phyloP scores from a whole-genome alignment of 2,888 invertebrate species.

The Copidosoma aretas region DNA sequence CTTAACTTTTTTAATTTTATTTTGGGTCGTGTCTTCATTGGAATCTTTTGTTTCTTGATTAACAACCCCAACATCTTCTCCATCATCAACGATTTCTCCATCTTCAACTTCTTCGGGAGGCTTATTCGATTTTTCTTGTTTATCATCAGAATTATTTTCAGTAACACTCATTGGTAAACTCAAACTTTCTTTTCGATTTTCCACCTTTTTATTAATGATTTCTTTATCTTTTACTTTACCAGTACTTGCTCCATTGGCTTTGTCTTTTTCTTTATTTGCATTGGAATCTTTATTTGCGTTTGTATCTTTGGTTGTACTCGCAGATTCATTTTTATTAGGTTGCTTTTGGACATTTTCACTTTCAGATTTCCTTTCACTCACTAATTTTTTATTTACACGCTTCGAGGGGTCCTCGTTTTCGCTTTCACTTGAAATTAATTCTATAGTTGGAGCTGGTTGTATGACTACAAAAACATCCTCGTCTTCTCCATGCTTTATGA shows the following conservation, averaged over 20 bases:
- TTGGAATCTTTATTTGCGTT: neutral
- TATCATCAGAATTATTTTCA: conserved; percentile 25
- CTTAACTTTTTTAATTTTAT: conserved; percentile 35
- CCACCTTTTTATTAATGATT: conserved; percentile 21
- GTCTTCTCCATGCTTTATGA: conserved; percentile 52
- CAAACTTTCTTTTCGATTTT: conserved; percentile 11
- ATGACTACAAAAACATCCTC: conserved; percentile 60
- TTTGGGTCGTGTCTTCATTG: neutral
- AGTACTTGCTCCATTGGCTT: neutral
- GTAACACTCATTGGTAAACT: conserved; percentile 30
- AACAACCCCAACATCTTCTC: conserved; percentile 26
- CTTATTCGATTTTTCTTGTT: conserved; percentile 4
- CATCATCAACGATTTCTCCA: conserved; percentile 38
- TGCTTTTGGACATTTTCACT: conserved; percentile 21
- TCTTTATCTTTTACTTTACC: conserved; percentile 18
- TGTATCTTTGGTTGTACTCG: conserved; percentile 15
- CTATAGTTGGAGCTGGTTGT: conserved; percentile 58
- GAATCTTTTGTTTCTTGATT: conserved; percentile 14
- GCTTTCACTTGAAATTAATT: conserved; percentile 58
- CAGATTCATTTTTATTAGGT: conserved; percentile 13
- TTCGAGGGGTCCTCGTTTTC: conserved; percentile 46
- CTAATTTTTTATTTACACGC: conserved; percentile 32
- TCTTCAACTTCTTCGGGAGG: conserved; percentile 35
- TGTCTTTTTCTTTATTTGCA: conserved; percentile 2
- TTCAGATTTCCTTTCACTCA: conserved; percentile 22